These are phyloP conservation scores for Periophthalmus modestus DNA, from an alignment of 2,113 vertebrate species.

Conservation along the genomic window DNA sequence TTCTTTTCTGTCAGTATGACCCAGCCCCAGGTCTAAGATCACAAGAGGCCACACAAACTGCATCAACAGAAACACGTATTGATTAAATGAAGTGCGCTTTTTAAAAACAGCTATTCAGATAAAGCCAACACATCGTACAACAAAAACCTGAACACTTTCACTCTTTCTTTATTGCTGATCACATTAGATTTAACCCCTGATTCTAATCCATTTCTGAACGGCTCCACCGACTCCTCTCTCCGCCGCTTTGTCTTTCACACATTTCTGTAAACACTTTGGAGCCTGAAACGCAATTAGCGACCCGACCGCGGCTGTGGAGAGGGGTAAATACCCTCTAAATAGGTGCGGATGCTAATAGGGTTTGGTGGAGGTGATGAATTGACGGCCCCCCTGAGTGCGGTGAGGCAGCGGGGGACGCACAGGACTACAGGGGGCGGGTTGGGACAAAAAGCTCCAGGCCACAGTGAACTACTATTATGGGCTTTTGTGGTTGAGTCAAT, in stretches of 20 bases:
- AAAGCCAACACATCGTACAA: background rate
- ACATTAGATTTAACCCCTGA: background rate
- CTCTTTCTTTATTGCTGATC: background rate
- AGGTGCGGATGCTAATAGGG: conserved; percentile 54
- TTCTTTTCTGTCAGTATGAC: background rate
- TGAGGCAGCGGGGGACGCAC: conserved; percentile 37
- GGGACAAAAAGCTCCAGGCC: conserved; percentile 31
- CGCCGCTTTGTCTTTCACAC: background rate
- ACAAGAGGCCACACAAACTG: background rate
- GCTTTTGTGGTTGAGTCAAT: conserved; percentile 50
- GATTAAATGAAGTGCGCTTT: too few relatives aligned
- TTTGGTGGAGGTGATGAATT: conserved; percentile 59
- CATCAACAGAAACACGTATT: background rate
- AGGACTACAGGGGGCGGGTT: conserved; percentile 28
- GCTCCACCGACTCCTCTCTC: background rate
- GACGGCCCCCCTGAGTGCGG: conserved; percentile 34
- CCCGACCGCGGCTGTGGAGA: conserved; percentile 40
- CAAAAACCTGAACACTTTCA: background rate
- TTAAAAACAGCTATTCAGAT: background rate
- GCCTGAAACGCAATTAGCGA: conserved; percentile 21
- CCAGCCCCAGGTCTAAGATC: background rate
- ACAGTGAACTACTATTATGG: conserved; percentile 27
- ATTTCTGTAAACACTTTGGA: conserved; percentile 25
- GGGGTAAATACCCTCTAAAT: conserved; percentile 34
- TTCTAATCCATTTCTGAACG: background rate